Evolutionary conservation across 2,888 invertebrate species (phyloP).

Genomic region (Parelbella ahira): DNA sequence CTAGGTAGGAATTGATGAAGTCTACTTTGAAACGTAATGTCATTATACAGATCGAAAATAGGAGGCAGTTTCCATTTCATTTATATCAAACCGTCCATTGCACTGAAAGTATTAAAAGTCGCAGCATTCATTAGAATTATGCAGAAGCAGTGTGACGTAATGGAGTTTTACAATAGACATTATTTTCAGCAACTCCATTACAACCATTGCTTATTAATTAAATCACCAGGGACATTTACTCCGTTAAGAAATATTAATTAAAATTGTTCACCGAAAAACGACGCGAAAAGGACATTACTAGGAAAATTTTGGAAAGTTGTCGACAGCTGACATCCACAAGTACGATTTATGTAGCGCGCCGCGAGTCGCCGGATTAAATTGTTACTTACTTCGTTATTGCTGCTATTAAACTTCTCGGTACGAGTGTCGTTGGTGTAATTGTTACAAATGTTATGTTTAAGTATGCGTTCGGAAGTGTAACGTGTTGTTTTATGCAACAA

Average conservation of each 20-base stretch:
- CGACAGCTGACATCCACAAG: conserved; percentile 77
- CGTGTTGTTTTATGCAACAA: no score
- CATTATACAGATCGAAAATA: no score
- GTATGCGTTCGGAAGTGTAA: no score
- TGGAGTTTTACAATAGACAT: no score
- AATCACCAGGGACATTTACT: conserved; percentile 31
- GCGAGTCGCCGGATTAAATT: conserved; percentile 70
- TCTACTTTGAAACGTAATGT: no score
- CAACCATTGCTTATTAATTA: conserved; percentile 17
- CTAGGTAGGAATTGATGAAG: conserved; percentile 72
- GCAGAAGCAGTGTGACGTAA: no score
- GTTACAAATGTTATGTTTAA: conserved; percentile 8
- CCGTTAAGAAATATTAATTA: conserved; percentile 73
- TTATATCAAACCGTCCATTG: no score
- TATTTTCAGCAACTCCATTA: no score
- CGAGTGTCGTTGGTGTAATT: conserved; percentile 7
- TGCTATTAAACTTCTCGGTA: conserved; percentile 59
- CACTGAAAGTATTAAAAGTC: no score
- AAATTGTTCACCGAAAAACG: conserved; percentile 71
- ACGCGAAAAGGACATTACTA: conserved; percentile 71
- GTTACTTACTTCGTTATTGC: conserved; percentile 71
- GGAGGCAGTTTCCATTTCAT: no score
- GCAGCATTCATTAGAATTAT: no score
- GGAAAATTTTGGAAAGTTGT: conserved; percentile 69
- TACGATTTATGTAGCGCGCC: conserved; percentile 69